A percentile compares a stretch with the other conserved stretches of the same genome.
Evolutionary conservation across 1,140 invertebrate species (phyloP).

Genomic region (Pomacea maculata): DNA sequence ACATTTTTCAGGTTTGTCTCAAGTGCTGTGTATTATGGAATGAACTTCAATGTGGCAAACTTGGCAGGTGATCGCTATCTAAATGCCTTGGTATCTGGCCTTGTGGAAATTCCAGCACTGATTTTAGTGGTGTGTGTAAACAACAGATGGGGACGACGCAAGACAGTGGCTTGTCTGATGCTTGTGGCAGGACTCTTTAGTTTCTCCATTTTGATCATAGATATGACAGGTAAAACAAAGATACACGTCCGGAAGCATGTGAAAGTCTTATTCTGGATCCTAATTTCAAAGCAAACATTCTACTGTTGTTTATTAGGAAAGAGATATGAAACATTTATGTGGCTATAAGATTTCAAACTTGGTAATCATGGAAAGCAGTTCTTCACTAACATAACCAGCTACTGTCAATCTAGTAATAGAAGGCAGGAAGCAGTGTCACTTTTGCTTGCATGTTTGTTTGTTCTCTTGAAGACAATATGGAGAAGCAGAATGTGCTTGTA

Average conservation of each 20-base stretch:
- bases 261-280: too few relatives aligned
- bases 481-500: constrained; percentile 24
- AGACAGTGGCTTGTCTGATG: constrained; percentile 50
- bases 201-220: constrained; percentile 50
- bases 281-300: too few relatives aligned
- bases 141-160: constrained; percentile 55
- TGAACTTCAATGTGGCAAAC: constrained; percentile 58
- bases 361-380: too few relatives aligned
- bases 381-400: too few relatives aligned
- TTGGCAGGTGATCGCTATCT: constrained; percentile 59
- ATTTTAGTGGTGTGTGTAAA: constrained; percentile 57
- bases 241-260: neutral
- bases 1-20: constrained; percentile 57
- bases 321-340: neutral
- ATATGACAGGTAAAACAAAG: constrained; percentile 41
- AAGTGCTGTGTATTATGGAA: constrained; percentile 61
- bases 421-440: too few relatives aligned
- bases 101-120: constrained; percentile 61
- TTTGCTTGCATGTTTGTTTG: neutral
- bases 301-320: too few relatives aligned
- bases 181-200: constrained; percentile 51
- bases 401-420: too few relatives aligned
- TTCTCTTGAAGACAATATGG: constrained; percentile 25
- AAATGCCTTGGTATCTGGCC: constrained; percentile 59
- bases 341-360: neutral